A percentile compares a stretch with the other conserved stretches of the same genome.
phyloP scores from a whole-genome alignment of 2,113 vertebrate genomes.

The Thamnophis sirtalis region DNA sequence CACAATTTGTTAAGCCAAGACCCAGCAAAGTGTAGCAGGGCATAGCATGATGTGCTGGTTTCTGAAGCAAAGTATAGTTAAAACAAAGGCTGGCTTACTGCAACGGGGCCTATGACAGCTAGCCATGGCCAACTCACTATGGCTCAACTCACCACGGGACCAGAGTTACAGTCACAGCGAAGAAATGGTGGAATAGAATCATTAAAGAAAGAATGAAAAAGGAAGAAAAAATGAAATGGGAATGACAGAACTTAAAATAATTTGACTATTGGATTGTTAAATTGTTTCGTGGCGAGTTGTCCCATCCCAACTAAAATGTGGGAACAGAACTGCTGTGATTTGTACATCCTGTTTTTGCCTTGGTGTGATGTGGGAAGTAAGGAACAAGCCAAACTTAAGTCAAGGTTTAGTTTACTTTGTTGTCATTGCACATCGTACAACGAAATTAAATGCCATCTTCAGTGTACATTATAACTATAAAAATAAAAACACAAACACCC shows the following conservation, averaged over 20 bases:
- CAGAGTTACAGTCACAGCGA: neutral
- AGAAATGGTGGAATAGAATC: neutral
- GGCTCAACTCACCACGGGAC: no score
- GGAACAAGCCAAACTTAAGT: neutral
- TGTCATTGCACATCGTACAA: no score
- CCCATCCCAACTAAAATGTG: neutral
- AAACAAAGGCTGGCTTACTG: neutral
- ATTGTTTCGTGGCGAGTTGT: neutral
- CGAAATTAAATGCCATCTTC: no score
- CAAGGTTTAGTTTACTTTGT: neutral
- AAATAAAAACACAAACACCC: no score
- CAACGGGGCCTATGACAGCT: neutral
- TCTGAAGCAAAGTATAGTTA: neutral
- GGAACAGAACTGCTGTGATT: neutral
- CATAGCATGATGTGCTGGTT: neutral
- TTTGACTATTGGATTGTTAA: neutral
- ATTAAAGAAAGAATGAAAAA: neutral
- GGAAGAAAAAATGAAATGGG: neutral
- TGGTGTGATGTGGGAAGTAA: neutral
- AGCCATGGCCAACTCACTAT: no score
- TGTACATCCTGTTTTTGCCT: neutral
- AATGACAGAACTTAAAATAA: neutral
- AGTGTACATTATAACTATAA: no score
- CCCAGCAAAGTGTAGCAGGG: neutral
- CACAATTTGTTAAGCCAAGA: neutral